Evolutionary conservation across 2,113 vertebrate species (phyloP), one percentile per base, ranked within the genome.

Genomic region (Turdus rufiventris): DNA sequence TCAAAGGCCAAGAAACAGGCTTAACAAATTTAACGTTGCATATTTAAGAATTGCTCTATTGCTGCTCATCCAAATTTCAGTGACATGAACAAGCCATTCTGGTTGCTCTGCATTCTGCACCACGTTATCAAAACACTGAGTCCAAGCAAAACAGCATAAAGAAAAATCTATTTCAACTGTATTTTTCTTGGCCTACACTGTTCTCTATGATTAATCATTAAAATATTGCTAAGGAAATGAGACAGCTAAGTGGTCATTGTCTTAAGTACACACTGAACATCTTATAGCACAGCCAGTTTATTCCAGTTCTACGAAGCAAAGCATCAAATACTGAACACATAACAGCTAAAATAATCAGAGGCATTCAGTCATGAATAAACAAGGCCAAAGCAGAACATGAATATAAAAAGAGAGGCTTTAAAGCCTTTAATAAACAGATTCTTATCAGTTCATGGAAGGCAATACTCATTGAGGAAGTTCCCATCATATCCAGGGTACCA

Each of bases 301-400:
- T 91, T 94, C 45, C 88, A 89, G 66, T 89, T 93, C 61, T 80
- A 33, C 75, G 31, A 53, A 3, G 48, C 60, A 94, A 90, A 94
- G 56, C 83, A 88, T 83, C 70, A 92, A 91, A 88, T 61, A 81
- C 53, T 12, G 21, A 93, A 50, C 85, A 85, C 45, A 67, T 29
- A 13, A 94, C 63, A 84, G 36, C 82, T 93, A 82, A 95, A 96
- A 94, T 74, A 94, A 85, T 83, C 66, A 94, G 75, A 82, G 56
- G 45, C 40, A 95, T 88, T 88, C 67, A 70, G 29, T 3, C 47
- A 14, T 56, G 87, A 95, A 94, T 88, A 79, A 94, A 85, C 58
- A 93, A 91, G 47, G n/a, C 77, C 74, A 89, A 91, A 88, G 48
- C 57, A 91, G 86, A 94, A 88, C 20, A 89, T 8, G 20, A 89